A percentile compares a stretch with the other conserved stretches of the same genome.
phyloP scores from a whole-genome alignment of 2,797 vertebrate species.

The Melopsittacus undulatus region DNA sequence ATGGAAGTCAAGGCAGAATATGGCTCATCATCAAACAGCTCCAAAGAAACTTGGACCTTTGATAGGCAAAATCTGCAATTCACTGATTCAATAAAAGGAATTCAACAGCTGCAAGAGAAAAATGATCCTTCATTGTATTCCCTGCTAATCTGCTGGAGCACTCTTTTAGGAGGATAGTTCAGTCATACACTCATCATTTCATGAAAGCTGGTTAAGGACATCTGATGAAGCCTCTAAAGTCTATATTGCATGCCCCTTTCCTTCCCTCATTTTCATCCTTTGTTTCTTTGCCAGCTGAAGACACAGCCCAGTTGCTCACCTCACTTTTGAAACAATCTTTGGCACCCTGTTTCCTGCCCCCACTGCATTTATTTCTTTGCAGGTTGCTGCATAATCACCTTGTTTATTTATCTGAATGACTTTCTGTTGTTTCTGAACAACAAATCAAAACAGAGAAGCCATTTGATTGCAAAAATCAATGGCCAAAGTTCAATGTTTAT shows the following conservation, averaged over 20 bases:
- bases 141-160: not conserved
- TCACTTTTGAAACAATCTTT: not conserved
- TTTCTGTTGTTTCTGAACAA: not conserved
- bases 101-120: constrained; percentile 27
- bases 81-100: constrained; percentile 15
- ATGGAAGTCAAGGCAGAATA: constrained; percentile 27
- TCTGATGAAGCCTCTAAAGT: not conserved
- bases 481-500: not conserved
- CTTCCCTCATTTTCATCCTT: not conserved
- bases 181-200: constrained; percentile 15
- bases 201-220: not conserved
- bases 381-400: not conserved
- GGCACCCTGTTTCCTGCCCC: not conserved
- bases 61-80: constrained; percentile 23
- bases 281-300: not conserved
- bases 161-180: constrained; percentile 1
- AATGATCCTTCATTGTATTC: constrained; percentile 19
- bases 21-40: constrained; percentile 31
- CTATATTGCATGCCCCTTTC: not conserved
- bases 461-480: not conserved
- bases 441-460: not conserved
- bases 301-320: not conserved
- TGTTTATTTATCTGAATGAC: not conserved
- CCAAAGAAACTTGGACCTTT: constrained; percentile 31
- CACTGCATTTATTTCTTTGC: not conserved